Percentiles rank a stretch among this genome's conserved stretches.
phyloP scores from a whole-genome alignment of 64 coral and sea anemone genomes.

The Cladopsammia gracilis region DNA sequence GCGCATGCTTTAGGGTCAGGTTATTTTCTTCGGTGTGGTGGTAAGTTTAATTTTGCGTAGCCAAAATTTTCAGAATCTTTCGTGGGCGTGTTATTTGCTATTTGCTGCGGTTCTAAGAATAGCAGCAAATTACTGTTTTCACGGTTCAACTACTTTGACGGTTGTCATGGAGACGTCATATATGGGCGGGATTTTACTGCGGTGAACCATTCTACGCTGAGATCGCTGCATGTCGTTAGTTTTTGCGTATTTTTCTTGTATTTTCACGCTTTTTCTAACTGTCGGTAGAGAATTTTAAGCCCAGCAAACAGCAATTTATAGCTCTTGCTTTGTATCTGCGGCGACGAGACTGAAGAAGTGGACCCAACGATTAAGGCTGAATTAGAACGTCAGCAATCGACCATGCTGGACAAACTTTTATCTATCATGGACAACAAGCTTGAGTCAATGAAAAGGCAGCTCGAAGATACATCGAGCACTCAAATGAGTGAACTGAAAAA shows the following conservation, averaged over 20 bases:
- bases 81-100: no score
- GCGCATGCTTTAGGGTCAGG: no score
- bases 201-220: neutral
- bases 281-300: no score
- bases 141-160: neutral
- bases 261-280: no score
- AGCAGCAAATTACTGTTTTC: slow-evolving; percentile 11
- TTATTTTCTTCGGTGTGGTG: no score
- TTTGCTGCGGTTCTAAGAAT: no score
- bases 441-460: neutral
- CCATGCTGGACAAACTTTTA: neutral
- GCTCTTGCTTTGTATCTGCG: no score
- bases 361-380: neutral
- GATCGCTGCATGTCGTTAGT: neutral
- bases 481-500: neutral
- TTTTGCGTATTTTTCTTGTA: neutral
- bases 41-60: no score
- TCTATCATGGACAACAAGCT: neutral
- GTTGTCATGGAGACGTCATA: neutral
- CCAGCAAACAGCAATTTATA: no score
- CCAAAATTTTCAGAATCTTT: no score
- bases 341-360: neutral
- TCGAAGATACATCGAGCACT: neutral
- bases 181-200: neutral
- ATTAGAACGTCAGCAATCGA: neutral